Conservation (phyloP, 1,140 invertebrate species). For the Drosophila oshimai region DNA sequence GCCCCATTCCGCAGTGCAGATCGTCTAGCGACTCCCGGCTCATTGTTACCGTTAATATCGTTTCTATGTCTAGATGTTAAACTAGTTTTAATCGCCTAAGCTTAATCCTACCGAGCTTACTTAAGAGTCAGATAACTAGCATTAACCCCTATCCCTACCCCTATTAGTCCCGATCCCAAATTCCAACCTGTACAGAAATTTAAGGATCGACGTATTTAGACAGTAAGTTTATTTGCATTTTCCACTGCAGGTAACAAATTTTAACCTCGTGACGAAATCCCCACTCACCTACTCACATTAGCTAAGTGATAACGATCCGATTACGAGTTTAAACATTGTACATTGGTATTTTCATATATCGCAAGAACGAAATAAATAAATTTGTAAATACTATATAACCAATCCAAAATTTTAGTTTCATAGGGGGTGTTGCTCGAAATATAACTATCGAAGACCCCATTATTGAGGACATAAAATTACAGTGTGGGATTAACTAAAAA, state of each 20-base stretch:
- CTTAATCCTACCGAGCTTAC: constrained; percentile 64
- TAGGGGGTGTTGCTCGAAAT: no score
- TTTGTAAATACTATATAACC: constrained; percentile 43
- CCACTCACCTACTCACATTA: constrained; percentile 7
- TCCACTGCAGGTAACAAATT: constrained; percentile 12
- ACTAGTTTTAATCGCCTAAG: constrained; percentile 56
- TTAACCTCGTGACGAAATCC: constrained; percentile 1
- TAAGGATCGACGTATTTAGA: constrained; percentile 7
- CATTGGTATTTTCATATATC: constrained; percentile 34
- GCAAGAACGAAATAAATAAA: constrained; percentile 32
- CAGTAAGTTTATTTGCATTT: constrained; percentile 30
- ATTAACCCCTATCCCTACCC: background rate
- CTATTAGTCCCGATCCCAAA: background rate
- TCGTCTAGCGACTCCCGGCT: constrained; percentile 36
- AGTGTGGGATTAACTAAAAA: no score
- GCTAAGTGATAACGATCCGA: constrained; percentile 14
- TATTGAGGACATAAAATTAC: no score
- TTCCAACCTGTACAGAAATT: constrained; percentile 48
- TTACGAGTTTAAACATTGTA: constrained; percentile 28
- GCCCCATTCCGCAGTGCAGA: constrained; percentile 44
- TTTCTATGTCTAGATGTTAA: constrained; percentile 52
- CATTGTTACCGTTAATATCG: constrained; percentile 26
- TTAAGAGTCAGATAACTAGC: constrained; percentile 51
- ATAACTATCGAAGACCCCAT: no score
- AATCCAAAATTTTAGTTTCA: background rate